A percentile compares a stretch with the other conserved stretches of the same genome.
These are phyloP conservation scores for Tinamus guttatus DNA, from an alignment of 2,113 vertebrate species.

Conservation along the genomic window DNA sequence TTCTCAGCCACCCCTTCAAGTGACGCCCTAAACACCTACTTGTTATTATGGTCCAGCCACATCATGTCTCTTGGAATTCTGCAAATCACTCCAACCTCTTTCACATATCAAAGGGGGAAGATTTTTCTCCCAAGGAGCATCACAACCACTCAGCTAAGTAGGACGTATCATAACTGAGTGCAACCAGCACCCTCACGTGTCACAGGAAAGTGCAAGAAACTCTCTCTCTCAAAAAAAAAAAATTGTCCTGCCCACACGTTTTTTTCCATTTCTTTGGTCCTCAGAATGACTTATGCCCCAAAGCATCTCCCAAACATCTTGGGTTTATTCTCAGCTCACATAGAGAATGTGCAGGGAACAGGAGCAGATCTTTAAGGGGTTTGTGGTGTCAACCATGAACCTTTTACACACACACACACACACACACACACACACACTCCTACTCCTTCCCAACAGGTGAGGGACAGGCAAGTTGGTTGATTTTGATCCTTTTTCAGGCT, in stretches of 20 bases:
- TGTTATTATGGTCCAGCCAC: not conserved
- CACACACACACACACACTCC: not conserved
- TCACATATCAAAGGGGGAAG: not conserved
- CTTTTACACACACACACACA: not conserved
- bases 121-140: not conserved
- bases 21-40: not conserved
- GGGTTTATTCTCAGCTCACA: not conserved
- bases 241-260: not conserved
- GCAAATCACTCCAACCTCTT: not conserved
- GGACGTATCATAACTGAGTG: not conserved
- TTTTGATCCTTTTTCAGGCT: not conserved
- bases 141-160: not conserved
- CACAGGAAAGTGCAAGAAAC: not conserved
- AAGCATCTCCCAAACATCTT: not conserved
- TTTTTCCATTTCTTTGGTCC: not conserved
- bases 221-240: not conserved
- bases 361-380: not conserved
- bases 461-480: not conserved
- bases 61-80: fast-evolving
- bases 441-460: not conserved
- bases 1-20: not conserved
- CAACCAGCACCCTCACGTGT: fast-evolving
- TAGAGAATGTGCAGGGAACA: no score
- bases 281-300: not conserved
- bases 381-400: not conserved